Base-by-base conservation (phyloP, 92 coral and sea anemone genomes). In the Porites rus region DNA sequence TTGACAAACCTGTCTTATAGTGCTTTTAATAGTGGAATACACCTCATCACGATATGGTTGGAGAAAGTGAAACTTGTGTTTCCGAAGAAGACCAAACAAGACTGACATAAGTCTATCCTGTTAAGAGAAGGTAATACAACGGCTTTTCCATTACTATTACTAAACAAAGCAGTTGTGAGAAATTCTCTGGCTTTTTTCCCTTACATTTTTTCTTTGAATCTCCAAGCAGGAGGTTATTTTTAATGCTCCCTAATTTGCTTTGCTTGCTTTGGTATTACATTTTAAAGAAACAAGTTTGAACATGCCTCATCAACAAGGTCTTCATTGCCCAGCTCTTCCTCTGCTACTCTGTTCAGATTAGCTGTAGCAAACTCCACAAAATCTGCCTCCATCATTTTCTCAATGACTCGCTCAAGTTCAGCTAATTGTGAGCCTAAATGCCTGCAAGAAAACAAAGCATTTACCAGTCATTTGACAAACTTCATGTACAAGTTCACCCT, bases 361-460 rank as follows among this genome's bases (percentile, higher is more conserved):
- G 98, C 97, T 60, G 98, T 88, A 70, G 95, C 95, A 91, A 95
- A 97, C 68, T 97, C 99, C 25, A 86, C 92, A 81, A 97, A 97
- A 69, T 97, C 99, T 58, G 99, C 98, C 74, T 95, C 99, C 99
- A 97, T 97, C 99, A 97, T 97, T 59, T 93, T 81, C 80, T 97
- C 99, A 65, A 97, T 95, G 3, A 97, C 98, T 75, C 98, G 85
- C 83, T 97, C 99, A 91, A 97, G 92, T 76, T 97, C 99, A 10
- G 99, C 99, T 52, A 97, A 91, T 86, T 97, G 99, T n/a, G 99
- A 97, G 17, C 99, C 99, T 11, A 97, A 80, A 78, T 97, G 98
- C 77, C 99, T 97, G 78, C 51, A 65, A 56, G 16, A 56, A 10
- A 56, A 56, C 13, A 4, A 56, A 56, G 14, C 14, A 56, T 0